Evolutionary conservation across 2,888 invertebrate genomes (phyloP), one percentile per base, ranked within the genome.

Genomic region (Campopleginae sp.): DNA sequence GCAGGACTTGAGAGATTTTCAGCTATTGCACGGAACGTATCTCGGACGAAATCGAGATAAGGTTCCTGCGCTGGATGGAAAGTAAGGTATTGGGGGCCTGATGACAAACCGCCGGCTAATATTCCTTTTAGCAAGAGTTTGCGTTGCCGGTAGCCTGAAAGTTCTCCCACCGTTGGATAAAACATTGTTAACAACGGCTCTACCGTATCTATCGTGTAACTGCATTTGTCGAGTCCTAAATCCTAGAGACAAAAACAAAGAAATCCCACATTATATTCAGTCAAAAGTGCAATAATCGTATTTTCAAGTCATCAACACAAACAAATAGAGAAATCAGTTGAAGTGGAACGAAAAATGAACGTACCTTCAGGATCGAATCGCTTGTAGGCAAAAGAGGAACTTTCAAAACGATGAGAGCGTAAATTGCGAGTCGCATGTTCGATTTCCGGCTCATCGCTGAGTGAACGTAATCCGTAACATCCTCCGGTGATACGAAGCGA

Each of bases 381-480:
- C 93, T 89, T 86, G 94, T 94, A 6, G 95, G 95, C 54, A 96
- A 88, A 33, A 96, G 90, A 0, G 96, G 96, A 63, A 96, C 92
- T 94, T 96, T 96, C 87, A 95, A 90, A 38, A 95, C 89, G 8
- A 95, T 92, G 86, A 97, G 94, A 88, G 95, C 94, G 58, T 95
- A 94, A 19, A 95, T 94, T 38, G 95, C 95, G 88, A 97, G 93
- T 89, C 95, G 95, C 90, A 96, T 95, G 48, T 95, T 95, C 83
- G 96, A 95, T 78, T 94, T 94, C 8, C 94, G 94, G 70, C 95
- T 94, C 58, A 95, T 94, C 66, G 96, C 94, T 5, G 97, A 97
- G 93, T 96, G 96, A 87, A 97, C 95, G 91, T 96, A 95, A 89
- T 96, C 96, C 1, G 95, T 94, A 12, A 96, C 95, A 90, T 96